Evolutionary conservation across 2,888 invertebrate species (phyloP).

Genomic region (Camponotus fellah): DNA sequence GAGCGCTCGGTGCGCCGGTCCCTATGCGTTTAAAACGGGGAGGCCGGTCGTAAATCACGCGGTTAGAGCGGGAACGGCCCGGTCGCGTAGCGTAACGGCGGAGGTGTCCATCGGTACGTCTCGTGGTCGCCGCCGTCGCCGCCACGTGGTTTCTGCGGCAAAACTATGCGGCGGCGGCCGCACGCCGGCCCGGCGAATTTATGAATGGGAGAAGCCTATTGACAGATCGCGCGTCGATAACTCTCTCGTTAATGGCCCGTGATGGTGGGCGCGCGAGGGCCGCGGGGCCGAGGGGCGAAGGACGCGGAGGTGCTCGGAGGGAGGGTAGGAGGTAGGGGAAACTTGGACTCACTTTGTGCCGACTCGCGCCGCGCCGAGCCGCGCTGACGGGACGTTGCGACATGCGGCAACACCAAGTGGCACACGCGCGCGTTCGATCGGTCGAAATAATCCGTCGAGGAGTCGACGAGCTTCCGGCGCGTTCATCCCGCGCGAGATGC

Average conservation of each 20-base stretch:
- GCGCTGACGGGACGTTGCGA: slow-evolving; percentile 31
- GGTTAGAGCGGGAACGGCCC: slow-evolving; percentile 61
- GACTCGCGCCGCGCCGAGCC: slow-evolving; percentile 39
- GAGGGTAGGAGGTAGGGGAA: slow-evolving; percentile 61
- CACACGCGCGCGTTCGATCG: slow-evolving; percentile 21
- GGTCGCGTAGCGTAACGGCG: slow-evolving; percentile 66
- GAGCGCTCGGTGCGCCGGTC: slow-evolving; percentile 39
- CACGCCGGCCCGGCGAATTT: slow-evolving; percentile 76
- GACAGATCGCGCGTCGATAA: slow-evolving; percentile 81
- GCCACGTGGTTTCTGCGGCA: slow-evolving; percentile 79
- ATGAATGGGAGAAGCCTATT: slow-evolving; percentile 82
- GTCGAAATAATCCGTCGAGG: slow-evolving; percentile 33
- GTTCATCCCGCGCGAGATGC: slow-evolving; percentile 5
- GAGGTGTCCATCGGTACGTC: slow-evolving; percentile 59
- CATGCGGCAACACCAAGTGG: slow-evolving; percentile 25
- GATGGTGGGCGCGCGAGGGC: slow-evolving; percentile 71
- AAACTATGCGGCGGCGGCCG: slow-evolving; percentile 75
- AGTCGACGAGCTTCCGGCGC: background rate
- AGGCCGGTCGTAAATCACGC: slow-evolving; percentile 70
- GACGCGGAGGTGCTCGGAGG: slow-evolving; percentile 46
- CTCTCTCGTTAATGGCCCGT: slow-evolving; percentile 79
- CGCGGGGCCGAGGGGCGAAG: slow-evolving; percentile 33
- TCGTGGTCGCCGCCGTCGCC: slow-evolving; percentile 53
- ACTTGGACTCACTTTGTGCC: slow-evolving; percentile 68
- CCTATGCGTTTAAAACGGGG: slow-evolving; percentile 71